Evolutionary conservation across 2,888 invertebrate genomes (phyloP).

Genomic region (Choreutis nemorana): DNA sequence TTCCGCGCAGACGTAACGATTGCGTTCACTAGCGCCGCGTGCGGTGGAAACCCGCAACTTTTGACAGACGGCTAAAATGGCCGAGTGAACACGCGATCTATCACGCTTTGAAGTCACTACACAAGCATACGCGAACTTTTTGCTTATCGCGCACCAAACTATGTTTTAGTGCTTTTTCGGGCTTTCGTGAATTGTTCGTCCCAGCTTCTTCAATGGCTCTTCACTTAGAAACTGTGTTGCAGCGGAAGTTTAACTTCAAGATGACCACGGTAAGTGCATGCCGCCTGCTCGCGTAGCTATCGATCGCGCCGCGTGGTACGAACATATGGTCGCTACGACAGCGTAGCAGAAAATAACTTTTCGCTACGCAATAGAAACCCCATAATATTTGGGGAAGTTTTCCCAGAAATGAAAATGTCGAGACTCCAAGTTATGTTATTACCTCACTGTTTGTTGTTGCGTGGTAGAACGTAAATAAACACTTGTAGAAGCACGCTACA

Average conservation of each 20-base stretch:
- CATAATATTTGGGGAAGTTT: too few species aligned
- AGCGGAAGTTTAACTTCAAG: constrained; percentile 63
- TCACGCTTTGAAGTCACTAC: constrained; percentile 42
- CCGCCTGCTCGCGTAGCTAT: constrained; percentile 49
- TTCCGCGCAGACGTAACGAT: constrained; percentile 56
- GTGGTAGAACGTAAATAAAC: constrained; percentile 46
- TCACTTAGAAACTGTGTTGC: constrained; percentile 59
- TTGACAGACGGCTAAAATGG: constrained; percentile 61
- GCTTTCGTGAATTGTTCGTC: constrained; percentile 26
- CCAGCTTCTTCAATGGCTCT: constrained; percentile 41
- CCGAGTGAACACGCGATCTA: constrained; percentile 58
- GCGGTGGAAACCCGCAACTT: constrained; percentile 33
- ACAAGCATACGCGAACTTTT: constrained; percentile 48
- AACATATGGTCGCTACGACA: constrained; percentile 54
- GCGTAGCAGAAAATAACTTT: constrained; percentile 21
- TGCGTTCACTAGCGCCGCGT: constrained; percentile 38
- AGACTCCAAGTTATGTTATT: too few species aligned
- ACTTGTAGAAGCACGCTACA: constrained; percentile 37
- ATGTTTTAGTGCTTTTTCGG: constrained; percentile 47
- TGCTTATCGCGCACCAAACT: constrained; percentile 39
- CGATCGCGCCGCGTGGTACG: constrained; percentile 44
- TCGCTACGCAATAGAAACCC: constrained; percentile 16
- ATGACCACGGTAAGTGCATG: constrained; percentile 63
- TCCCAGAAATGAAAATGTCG: too few species aligned
- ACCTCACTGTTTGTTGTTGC: constrained; percentile 18